Evolutionary conservation across 2,113 vertebrate genomes (phyloP).

Genomic region (Anser cygnoides): DNA sequence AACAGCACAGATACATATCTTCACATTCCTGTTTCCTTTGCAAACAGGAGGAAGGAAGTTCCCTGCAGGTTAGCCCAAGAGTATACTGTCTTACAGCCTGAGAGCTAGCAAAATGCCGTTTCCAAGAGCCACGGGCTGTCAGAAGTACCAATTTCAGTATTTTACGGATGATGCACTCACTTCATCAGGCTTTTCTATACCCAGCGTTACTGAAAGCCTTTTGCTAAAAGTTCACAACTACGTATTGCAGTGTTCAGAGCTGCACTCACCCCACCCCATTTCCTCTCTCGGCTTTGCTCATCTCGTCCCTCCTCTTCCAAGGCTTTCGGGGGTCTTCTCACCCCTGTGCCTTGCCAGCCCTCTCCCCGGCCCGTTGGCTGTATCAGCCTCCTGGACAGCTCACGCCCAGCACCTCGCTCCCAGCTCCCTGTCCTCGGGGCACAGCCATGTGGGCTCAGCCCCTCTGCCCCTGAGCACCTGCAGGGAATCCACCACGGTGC

Average conservation of each 20-base stretch:
- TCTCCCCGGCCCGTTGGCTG: not conserved
- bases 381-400: no score
- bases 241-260: not conserved
- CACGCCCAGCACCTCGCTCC: no score
- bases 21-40: conserved; percentile 46
- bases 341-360: not conserved
- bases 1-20: conserved; percentile 34
- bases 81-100: not conserved
- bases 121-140: not conserved
- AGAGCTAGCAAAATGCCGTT: not conserved
- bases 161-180: not conserved
- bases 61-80: conserved; percentile 12
- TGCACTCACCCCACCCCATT: not conserved
- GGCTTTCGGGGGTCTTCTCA: not conserved
- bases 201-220: not conserved
- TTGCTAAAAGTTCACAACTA: not conserved
- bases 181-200: not conserved
- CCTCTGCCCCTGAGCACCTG: not conserved
- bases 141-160: not conserved
- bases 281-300: not conserved
- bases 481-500: not conserved
- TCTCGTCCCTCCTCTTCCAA: not conserved
- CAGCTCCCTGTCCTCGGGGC: no score
- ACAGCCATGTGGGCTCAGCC: not conserved
- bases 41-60: conserved; percentile 27